A percentile compares a stretch with the other conserved stretches of the same genome.
Conservation (phyloP, 2,888 invertebrate species). For the Clivina fossor region DNA sequence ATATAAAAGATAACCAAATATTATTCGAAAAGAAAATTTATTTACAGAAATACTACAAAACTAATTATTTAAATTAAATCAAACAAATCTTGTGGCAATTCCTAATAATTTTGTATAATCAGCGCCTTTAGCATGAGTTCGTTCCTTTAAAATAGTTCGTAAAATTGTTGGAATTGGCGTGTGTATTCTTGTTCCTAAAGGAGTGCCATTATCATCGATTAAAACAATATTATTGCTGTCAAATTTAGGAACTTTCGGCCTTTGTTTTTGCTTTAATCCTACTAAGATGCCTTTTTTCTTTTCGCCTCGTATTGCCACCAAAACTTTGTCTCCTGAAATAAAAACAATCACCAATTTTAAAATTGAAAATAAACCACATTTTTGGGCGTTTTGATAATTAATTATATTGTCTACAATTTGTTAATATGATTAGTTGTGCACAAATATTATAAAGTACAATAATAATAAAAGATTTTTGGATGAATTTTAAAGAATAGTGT, state of each 20-base stretch:
- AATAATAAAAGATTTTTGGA: too few species aligned
- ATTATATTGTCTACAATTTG: too few species aligned
- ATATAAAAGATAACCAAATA: too few species aligned
- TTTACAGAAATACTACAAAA: not conserved
- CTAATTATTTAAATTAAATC: constrained; percentile 40
- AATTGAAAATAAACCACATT: not conserved
- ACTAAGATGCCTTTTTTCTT: constrained; percentile 92
- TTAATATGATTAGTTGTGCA: too few species aligned
- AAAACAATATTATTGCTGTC: constrained; percentile 96
- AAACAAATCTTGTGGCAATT: constrained; percentile 87
- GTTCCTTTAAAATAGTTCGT: constrained; percentile 79
- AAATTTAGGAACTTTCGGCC: constrained; percentile 80
- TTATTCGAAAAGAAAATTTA: not conserved
- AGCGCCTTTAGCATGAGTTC: constrained; percentile 77
- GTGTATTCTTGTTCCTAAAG: constrained; percentile 91
- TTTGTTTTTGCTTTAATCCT: constrained; percentile 83
- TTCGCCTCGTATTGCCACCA: constrained; percentile 92
- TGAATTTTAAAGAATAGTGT: too few species aligned
- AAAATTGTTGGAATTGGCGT: constrained; percentile 92
- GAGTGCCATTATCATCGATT: constrained; percentile 92
- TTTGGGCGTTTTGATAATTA: too few species aligned
- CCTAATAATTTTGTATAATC: constrained; percentile 92
- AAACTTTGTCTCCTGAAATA: constrained; percentile 74
- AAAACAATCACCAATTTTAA: not conserved
- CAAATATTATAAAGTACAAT: too few species aligned